Evolutionary conservation across 2,888 invertebrate species (phyloP).

Genomic region (Byasa hedistus): DNA sequence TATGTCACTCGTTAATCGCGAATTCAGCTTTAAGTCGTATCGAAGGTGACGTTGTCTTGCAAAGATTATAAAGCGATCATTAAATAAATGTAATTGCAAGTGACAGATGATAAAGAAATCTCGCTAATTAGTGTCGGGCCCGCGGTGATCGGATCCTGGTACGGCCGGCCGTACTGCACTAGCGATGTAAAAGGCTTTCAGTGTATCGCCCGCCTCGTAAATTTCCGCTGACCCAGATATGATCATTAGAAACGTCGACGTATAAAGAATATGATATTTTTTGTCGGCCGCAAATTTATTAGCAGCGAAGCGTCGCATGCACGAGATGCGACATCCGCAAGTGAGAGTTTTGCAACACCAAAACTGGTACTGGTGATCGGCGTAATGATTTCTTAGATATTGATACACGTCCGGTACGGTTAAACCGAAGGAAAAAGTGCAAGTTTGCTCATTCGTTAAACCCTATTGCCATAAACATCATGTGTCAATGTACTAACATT

Average conservation of each 20-base stretch:
- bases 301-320: conserved; percentile 66
- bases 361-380: conserved; percentile 67
- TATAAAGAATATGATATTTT: conserved; percentile 73
- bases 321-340: conserved; percentile 72
- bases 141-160: conserved; percentile 72
- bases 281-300: conserved; percentile 69
- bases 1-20: conserved; percentile 65
- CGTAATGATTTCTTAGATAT: conserved; percentile 64
- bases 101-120: conserved; percentile 56
- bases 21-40: conserved; percentile 62
- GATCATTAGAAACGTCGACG: conserved; percentile 72
- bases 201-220: conserved; percentile 66
- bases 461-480: conserved; percentile 42
- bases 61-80: conserved; percentile 45
- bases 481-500: not conserved
- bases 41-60: conserved; percentile 59
- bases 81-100: conserved; percentile 50
- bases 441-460: conserved; percentile 65
- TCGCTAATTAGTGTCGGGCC: conserved; percentile 55
- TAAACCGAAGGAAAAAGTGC: conserved; percentile 60
- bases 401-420: conserved; percentile 64
- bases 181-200: conserved; percentile 78
- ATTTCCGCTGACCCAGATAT: conserved; percentile 77
- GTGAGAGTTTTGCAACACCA: conserved; percentile 77
- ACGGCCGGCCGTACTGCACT: conserved; percentile 60